phyloP scores from a whole-genome alignment of 1,140 invertebrate species.

The Ganaspis sp. region DNA sequence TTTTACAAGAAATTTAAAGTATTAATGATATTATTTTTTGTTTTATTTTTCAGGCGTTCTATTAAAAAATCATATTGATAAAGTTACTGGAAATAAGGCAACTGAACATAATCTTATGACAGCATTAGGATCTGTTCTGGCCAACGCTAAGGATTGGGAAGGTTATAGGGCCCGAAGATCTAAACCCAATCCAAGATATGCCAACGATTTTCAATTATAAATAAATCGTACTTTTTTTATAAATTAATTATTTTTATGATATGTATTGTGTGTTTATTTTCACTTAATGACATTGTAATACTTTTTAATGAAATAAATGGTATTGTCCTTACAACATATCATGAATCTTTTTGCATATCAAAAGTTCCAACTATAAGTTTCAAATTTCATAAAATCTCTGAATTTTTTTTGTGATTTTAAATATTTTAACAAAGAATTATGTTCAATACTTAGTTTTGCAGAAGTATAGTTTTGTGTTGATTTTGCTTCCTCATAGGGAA shows the following conservation, averaged over 20 bases:
- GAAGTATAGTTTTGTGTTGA: too few relatives aligned
- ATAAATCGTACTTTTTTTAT: neutral
- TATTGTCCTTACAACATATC: too few relatives aligned
- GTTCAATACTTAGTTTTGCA: too few relatives aligned
- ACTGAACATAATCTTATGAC: neutral
- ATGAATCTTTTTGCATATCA: too few relatives aligned
- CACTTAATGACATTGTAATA: neutral
- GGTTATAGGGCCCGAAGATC: conserved; percentile 6
- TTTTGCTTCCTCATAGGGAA: too few relatives aligned
- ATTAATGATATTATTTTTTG: neutral
- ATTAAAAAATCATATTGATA: conserved; percentile 10
- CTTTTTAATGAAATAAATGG: neutral
- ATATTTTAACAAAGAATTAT: too few relatives aligned
- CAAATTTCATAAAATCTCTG: too few relatives aligned
- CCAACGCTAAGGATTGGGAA: conserved; percentile 6
- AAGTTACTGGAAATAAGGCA: conserved; percentile 4
- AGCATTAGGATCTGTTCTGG: conserved; percentile 19
- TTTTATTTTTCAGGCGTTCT: neutral
- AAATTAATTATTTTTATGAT: neutral
- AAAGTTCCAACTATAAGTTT: too few relatives aligned
- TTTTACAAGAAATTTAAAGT: too few relatives aligned
- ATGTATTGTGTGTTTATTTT: neutral
- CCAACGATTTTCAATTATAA: neutral
- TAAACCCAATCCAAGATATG: neutral
- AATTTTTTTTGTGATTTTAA: too few relatives aligned